Evolutionary conservation across 2,888 invertebrate genomes (phyloP), one percentile per base, ranked within the genome.

Genomic region (Leptarthrus brevirostris): DNA sequence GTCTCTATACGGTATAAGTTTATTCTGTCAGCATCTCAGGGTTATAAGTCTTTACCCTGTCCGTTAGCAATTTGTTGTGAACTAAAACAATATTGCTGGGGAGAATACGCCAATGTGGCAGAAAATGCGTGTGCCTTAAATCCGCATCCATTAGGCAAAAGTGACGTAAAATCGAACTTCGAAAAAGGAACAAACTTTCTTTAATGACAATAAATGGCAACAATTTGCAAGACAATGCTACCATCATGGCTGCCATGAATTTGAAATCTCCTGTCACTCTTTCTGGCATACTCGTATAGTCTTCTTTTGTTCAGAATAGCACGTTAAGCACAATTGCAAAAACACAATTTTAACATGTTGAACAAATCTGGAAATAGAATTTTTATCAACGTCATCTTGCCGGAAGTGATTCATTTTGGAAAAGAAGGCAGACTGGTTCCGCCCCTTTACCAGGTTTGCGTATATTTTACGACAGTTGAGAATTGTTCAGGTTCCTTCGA

Each of bases 171-270:
- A 58, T 58, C 36, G 12, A 40, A 26, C 14, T 40, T n/a, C 12
- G 36, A 18, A 40, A 34, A 18, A 18, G 36, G 34, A 58, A 58
- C 4, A 10, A 58, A n/a, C n/a, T 56, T 56, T n/a, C 36, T 24
- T 34, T 36, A 36, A 36, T 36, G 16, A 12, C 58, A 40, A 8
- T 16, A 58, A 58, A 36, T 36, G 58, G 26, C 36, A 58, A 58
- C 58, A 34, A 58, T 58, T 58, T 58, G 34, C 20, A 18, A 58
- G 36, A 18, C 20, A 34, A 36, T 40, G 36, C 16, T 16, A 58
- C 10, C 56, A 16, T 36, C 58, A 12, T 36, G 34, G 34, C 40
- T 3, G n/a, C n/a, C n/a, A n/a, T n/a, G 30, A 12, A 58, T 40
- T 6, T n/a, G 40, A 40, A 40, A n/a, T 40, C 3, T 8, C n/a